Evolutionary conservation across 2,888 invertebrate species (phyloP).

Genomic region (Osedax fenrisi): DNA sequence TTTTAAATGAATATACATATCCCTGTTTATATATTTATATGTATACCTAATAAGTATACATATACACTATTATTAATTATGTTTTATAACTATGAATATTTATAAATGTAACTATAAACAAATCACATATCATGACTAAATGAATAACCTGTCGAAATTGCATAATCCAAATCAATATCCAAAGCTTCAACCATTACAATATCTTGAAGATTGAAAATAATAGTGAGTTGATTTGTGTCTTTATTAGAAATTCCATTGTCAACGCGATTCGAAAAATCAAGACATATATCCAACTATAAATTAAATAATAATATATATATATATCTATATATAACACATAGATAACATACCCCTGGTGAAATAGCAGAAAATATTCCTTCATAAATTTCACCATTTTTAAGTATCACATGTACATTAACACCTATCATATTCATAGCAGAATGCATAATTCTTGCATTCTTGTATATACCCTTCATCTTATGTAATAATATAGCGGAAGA

Average conservation of each 20-base stretch:
- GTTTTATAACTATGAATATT: too few relatives aligned
- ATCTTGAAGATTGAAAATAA: conserved; percentile 68
- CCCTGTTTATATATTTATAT: too few relatives aligned
- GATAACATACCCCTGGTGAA: background rate
- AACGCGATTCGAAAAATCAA: background rate
- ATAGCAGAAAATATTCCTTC: background rate
- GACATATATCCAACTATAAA: background rate
- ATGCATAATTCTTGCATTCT: background rate
- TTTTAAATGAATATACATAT: too few relatives aligned
- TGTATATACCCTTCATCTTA: background rate
- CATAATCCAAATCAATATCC: conserved; percentile 77
- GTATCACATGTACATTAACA: background rate
- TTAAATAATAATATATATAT: background rate
- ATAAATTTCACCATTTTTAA: background rate
- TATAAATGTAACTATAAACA: too few relatives aligned
- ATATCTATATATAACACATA: background rate
- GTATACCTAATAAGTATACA: too few relatives aligned
- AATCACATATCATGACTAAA: too few relatives aligned
- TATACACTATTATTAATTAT: too few relatives aligned
- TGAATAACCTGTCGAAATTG: conserved; percentile 44
- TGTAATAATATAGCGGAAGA: too few relatives aligned
- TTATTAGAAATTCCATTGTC: background rate
- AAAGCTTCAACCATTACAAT: conserved; percentile 70
- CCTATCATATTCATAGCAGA: background rate
- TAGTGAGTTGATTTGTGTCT: background rate